phyloP scores from a whole-genome alignment of 2,113 vertebrate species.

The Genyomyrus donnyi region DNA sequence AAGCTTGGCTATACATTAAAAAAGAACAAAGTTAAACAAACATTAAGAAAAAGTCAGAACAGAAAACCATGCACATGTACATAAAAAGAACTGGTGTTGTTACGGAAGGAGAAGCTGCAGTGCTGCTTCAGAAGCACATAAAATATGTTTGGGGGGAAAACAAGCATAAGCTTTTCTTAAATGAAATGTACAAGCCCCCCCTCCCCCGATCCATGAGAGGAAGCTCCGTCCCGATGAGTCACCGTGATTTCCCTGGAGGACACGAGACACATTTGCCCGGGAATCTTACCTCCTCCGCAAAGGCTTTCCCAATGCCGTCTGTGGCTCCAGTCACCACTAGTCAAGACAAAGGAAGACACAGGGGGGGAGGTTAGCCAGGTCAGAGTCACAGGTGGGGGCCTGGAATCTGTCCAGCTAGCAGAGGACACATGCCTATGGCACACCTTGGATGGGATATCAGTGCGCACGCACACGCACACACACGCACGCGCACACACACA shows the following conservation, averaged over 20 bases:
- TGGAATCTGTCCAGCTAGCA: background rate
- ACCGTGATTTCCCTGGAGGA: constrained; percentile 28
- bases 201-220: constrained; percentile 20
- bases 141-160: background rate
- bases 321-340: constrained; percentile 89
- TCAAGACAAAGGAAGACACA: constrained; percentile 7
- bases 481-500: background rate
- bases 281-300: constrained; percentile 82
- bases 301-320: constrained; percentile 94
- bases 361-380: background rate
- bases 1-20: background rate
- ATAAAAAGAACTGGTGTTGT: background rate
- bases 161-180: background rate
- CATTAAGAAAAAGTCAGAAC: background rate
- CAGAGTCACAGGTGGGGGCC: background rate
- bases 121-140: background rate
- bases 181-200: background rate
- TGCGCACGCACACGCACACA: background rate
- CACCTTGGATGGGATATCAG: background rate
- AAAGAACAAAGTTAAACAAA: background rate
- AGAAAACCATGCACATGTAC: background rate
- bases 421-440: background rate
- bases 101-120: background rate
- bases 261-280: constrained; percentile 13
- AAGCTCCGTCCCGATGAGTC: constrained; percentile 38